These are phyloP conservation scores for Adelges cooleyi DNA, from an alignment of 1,140 invertebrate species.

Conservation along the genomic window DNA sequence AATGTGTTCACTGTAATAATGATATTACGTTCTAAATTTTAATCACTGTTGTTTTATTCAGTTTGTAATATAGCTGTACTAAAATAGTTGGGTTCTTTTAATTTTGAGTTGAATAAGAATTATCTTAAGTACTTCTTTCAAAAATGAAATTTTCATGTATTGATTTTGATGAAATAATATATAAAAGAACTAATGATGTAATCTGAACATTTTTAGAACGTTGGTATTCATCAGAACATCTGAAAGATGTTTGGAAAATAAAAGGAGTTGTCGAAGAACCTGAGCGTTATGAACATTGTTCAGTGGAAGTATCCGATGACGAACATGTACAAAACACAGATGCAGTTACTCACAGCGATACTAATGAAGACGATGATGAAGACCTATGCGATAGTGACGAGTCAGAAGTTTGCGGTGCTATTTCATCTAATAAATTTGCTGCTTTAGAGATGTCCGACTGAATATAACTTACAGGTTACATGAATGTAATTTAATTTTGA, in stretches of 20 bases:
- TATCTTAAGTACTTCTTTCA: too few species aligned
- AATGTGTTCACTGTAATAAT: too few species aligned
- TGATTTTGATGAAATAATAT: too few species aligned
- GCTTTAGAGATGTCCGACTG: not conserved
- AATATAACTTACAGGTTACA: too few species aligned
- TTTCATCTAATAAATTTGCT: constrained; percentile 16
- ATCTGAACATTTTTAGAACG: constrained; percentile 7
- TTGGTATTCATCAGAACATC: not conserved
- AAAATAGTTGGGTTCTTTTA: too few species aligned
- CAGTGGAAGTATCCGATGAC: not conserved
- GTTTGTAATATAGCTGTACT: too few species aligned
- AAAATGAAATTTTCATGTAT: too few species aligned
- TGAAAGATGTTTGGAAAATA: constrained; percentile 18
- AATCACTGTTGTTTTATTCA: too few species aligned
- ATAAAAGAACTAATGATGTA: too few species aligned
- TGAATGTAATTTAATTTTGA: too few species aligned
- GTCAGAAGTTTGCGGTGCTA: constrained; percentile 4
- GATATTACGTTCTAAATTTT: too few species aligned
- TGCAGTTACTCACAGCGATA: not conserved
- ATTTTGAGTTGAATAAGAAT: too few species aligned
- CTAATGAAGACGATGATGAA: not conserved
- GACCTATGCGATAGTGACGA: not conserved
- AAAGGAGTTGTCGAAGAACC: not conserved
- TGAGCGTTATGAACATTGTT: not conserved
- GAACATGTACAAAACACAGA: not conserved